Percentiles rank a stretch among this genome's conserved stretches.
Evolutionary conservation across 2,113 vertebrate genomes (phyloP).

Genomic region (Labeo rohita): DNA sequence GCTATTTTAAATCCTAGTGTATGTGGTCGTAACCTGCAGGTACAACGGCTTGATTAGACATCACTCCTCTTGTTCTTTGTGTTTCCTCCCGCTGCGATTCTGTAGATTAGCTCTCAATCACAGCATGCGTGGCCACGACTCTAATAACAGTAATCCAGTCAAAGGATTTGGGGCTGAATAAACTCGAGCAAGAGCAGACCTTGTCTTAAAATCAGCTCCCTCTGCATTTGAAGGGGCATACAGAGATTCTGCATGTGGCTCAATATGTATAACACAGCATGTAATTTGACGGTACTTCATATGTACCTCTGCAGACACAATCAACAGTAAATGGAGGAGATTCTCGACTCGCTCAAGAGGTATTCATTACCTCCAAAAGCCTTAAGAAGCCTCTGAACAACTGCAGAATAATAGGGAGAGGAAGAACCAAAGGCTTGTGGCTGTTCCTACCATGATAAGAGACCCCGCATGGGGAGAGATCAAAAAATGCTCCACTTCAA

Average conservation of each 20-base stretch:
- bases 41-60: constrained; percentile 54
- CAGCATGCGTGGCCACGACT: constrained; percentile 54
- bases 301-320: constrained; percentile 56
- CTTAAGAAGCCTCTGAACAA: constrained; percentile 59
- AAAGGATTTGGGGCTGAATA: constrained; percentile 52
- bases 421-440: constrained; percentile 49
- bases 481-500: constrained; percentile 60
- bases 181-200: constrained; percentile 41
- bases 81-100: constrained; percentile 47
- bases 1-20: constrained; percentile 28
- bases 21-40: constrained; percentile 31
- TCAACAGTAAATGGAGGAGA: constrained; percentile 54
- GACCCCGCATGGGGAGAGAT: constrained; percentile 58
- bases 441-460: constrained; percentile 50
- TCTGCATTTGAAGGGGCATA: constrained; percentile 32
- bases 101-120: constrained; percentile 62
- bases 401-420: constrained; percentile 55
- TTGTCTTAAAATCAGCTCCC: constrained; percentile 48
- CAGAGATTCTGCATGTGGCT: constrained; percentile 22
- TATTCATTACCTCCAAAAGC: constrained; percentile 61
- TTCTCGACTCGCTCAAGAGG: constrained; percentile 57
- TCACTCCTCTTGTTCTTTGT: constrained; percentile 57
- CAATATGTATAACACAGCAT: constrained; percentile 48
- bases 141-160: constrained; percentile 61
- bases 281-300: constrained; percentile 58